Evolutionary conservation across 2,888 invertebrate species (phyloP), one percentile per base, ranked within the genome.

Genomic region (Scaptomyza cyrtandrae): DNA sequence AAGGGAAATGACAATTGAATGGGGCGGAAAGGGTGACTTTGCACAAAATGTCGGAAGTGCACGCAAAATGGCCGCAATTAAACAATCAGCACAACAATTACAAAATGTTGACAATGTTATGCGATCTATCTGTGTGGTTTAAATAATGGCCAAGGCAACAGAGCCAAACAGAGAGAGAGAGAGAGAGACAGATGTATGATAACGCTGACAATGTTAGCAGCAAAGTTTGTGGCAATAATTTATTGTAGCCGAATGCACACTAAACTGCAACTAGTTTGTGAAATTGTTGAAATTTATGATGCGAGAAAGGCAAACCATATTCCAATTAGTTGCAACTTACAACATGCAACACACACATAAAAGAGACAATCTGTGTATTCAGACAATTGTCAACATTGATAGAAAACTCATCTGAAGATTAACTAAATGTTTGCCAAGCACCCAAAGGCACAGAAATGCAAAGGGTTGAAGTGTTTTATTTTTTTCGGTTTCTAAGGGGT

Each of bases 11-110:
- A 10, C 56, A 62, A 75, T 74, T 59, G 56, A 60, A 19, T 37
- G 59, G 24, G 56, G 29, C 55, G 54, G 57, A 55, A 50, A 55
- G 69, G 50, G 53, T 29, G 19, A 19, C 5, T 13, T 6, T 27
- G 43, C 67, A 44, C 24, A 60, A 67, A 67, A 46, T 79, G 71
- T 65, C 75, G 71, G 71, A 84, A 84, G 70, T 71, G 85, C 67
- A 72, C 87, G 68, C 89, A 84, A 88, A 86, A 89, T 88, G 86
- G 86, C 83, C 86, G 72, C 85, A 85, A 85, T 85, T 86, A 89
- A 86, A 86, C 85, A 86, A 86, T 89, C 85, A 86, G 75, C 88
- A 85, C 70, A 84, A 78, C 88, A 87, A 84, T 86, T 84, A 87
- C 78, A 75, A 77, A 57, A 71, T 77, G 71, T 76, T 66, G 71